These are phyloP conservation scores for Amniataba percoides DNA, from an alignment of 2,797 vertebrate genomes.

Conservation along the genomic window DNA sequence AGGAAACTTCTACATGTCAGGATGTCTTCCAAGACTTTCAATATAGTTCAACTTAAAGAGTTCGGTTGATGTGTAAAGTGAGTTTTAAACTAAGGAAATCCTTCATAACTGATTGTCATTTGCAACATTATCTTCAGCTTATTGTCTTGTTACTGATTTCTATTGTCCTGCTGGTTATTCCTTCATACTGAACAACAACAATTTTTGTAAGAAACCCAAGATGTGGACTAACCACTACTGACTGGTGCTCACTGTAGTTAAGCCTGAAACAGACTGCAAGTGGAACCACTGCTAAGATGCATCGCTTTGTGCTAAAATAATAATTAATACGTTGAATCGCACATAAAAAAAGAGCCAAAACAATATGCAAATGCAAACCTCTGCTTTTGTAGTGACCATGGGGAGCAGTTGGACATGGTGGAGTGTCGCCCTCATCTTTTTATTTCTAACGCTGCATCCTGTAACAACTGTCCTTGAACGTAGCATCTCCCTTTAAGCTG, in stretches of 20 bases:
- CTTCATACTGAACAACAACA: constrained; percentile 4
- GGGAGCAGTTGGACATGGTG: constrained; percentile 26
- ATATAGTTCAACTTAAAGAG: constrained; percentile 26
- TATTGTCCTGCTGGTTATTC: constrained; percentile 19
- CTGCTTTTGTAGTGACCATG: background rate
- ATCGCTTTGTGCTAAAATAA: background rate
- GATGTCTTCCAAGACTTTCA: background rate
- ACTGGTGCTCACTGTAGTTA: constrained; percentile 2
- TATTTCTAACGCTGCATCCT: background rate
- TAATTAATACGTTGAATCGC: background rate
- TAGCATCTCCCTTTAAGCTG: background rate
- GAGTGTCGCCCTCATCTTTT: constrained; percentile 1
- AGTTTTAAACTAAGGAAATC: constrained; percentile 34
- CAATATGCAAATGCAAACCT: constrained; percentile 12
- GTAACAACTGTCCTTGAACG: constrained; percentile 4
- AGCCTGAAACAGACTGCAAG: too few species aligned
- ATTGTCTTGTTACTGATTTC: constrained; percentile 23
- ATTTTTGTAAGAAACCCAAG: constrained; percentile 3
- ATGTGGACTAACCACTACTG: constrained; percentile 38
- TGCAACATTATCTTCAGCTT: constrained; percentile 48
- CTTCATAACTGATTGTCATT: constrained; percentile 73
- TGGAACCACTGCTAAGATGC: background rate
- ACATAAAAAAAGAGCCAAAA: constrained; percentile 4
- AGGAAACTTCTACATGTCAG: background rate
- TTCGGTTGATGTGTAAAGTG: constrained; percentile 12